phyloP scores from a whole-genome alignment of 2,888 invertebrate genomes.

The Rotaria macrura region DNA sequence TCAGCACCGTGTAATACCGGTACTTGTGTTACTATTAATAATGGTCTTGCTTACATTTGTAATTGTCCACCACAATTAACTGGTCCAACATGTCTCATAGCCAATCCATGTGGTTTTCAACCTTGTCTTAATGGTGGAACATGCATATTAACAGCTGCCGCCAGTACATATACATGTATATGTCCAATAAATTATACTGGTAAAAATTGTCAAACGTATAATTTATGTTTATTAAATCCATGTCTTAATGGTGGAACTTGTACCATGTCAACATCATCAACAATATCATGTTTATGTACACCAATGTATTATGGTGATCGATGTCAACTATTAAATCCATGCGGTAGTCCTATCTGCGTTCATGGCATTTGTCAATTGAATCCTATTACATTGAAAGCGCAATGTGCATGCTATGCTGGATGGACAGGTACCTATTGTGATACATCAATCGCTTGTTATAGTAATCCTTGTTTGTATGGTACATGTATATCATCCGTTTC shows the following conservation, averaged over 20 bases:
- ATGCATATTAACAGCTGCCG: slow-evolving; percentile 37
- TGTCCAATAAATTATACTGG: slow-evolving; percentile 24
- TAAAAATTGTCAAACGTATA: slow-evolving; percentile 24
- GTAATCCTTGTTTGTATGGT: slow-evolving; percentile 31
- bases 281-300: slow-evolving; percentile 20
- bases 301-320: slow-evolving; percentile 17
- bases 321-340: slow-evolving; percentile 29
- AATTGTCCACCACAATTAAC: slow-evolving; percentile 28
- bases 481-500: not conserved
- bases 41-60: slow-evolving; percentile 28
- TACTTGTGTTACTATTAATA: slow-evolving; percentile 22
- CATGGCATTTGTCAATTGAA: not conserved
- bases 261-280: not conserved
- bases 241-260: slow-evolving; percentile 27
- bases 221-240: slow-evolving; percentile 25
- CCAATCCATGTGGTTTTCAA: slow-evolving; percentile 36
- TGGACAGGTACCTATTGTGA: slow-evolving; percentile 28
- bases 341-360: slow-evolving; percentile 19
- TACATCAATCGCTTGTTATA: slow-evolving; percentile 24
- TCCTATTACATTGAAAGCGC: not conserved
- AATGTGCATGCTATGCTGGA: slow-evolving; percentile 28
- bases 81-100: slow-evolving; percentile 18
- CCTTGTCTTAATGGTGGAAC: slow-evolving; percentile 42
- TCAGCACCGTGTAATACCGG: slow-evolving; percentile 27
- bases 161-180: slow-evolving; percentile 20